Conservation (phyloP, 1,140 invertebrate genomes). For the Eumaeus atala region DNA sequence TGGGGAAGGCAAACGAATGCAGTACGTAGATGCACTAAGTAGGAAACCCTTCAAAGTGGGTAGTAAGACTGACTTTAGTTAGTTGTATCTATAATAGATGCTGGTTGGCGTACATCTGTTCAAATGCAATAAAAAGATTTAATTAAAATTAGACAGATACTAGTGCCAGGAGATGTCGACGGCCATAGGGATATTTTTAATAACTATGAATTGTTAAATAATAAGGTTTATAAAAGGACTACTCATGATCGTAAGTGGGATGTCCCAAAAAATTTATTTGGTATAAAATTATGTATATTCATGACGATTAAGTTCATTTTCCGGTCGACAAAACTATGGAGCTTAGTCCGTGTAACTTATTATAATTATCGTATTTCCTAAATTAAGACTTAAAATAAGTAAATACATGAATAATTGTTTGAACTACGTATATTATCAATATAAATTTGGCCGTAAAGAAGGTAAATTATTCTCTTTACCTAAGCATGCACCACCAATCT, state of each 20-base stretch:
- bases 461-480: slow-evolving; percentile 5
- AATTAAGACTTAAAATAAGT: slow-evolving; percentile 1
- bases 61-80: too few species aligned
- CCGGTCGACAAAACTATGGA: slow-evolving; percentile 8
- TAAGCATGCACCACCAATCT: slow-evolving; percentile 7
- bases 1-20: too few species aligned
- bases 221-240: slow-evolving; percentile 4
- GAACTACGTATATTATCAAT: slow-evolving; percentile 7
- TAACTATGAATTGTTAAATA: slow-evolving; percentile 7
- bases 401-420: slow-evolving; percentile 7
- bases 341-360: not conserved
- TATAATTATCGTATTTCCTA: slow-evolving; percentile 11
- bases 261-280: slow-evolving; percentile 6
- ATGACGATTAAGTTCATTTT: slow-evolving; percentile 10
- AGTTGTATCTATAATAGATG: too few species aligned
- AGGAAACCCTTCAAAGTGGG: too few species aligned
- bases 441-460: not conserved
- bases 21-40: too few species aligned
- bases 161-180: too few species aligned
- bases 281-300: slow-evolving; percentile 5
- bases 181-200: slow-evolving; percentile 9
- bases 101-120: slow-evolving; percentile 31
- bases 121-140: too few species aligned
- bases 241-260: slow-evolving; percentile 3
- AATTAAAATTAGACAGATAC: too few species aligned